Evolutionary conservation across 2,797 vertebrate genomes (phyloP).

Genomic region (Acanthurus leucopareius): DNA sequence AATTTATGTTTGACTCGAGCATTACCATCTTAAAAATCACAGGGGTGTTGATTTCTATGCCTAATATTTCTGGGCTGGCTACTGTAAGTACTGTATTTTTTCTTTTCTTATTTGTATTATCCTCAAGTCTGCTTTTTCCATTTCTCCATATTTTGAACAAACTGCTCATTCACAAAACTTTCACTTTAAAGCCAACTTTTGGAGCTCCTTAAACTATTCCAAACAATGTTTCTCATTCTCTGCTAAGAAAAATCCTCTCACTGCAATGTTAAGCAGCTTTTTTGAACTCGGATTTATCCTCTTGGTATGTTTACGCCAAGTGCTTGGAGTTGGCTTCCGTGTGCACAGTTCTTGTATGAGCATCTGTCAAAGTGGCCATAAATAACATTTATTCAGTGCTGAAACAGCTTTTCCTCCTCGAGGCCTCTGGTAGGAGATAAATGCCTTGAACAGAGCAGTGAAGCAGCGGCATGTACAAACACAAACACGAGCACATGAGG

Average conservation of each 20-base stretch:
- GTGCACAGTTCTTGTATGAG: constrained; percentile 61
- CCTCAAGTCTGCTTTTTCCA: constrained; percentile 18
- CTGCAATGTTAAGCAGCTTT: constrained; percentile 36
- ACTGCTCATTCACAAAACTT: constrained; percentile 32
- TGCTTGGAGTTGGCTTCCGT: constrained; percentile 61
- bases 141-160: constrained; percentile 20
- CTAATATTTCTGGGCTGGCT: neutral
- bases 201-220: constrained; percentile 26
- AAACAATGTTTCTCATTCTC: constrained; percentile 37
- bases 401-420: constrained; percentile 48
- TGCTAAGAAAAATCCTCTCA: constrained; percentile 16
- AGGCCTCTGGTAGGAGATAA: constrained; percentile 51
- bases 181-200: constrained; percentile 17
- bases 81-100: neutral
- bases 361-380: constrained; percentile 66
- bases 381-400: constrained; percentile 71
- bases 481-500: constrained; percentile 42
- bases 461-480: constrained; percentile 62
- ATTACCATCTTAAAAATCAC: neutral
- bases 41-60: neutral
- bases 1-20: neutral
- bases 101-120: constrained; percentile 2
- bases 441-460: constrained; percentile 42
- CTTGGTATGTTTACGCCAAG: constrained; percentile 68
- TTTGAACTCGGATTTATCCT: constrained; percentile 64